Conservation (phyloP, 2,113 vertebrate species). For the Xenus cinereus region DNA sequence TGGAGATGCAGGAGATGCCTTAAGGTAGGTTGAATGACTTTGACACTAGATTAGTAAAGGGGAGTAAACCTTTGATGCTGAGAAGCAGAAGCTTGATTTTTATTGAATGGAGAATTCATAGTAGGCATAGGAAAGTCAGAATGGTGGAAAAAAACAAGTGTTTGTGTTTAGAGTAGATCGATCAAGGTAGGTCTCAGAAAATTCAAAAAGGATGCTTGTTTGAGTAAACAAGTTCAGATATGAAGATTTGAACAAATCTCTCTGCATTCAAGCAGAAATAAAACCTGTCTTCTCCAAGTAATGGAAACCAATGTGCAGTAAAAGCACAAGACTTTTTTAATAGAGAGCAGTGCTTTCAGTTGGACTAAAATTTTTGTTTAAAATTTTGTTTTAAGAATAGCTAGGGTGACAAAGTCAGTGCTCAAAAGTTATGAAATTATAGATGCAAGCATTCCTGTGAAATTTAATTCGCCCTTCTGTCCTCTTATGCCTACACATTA, state of each 20-base stretch:
- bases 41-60: neutral
- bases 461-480: neutral
- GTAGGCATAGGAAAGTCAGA: neutral
- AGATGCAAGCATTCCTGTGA: neutral
- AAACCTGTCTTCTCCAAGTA: neutral
- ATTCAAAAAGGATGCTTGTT: neutral
- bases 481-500: neutral
- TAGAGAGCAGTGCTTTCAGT: neutral
- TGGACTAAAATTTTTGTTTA: neutral
- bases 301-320: neutral
- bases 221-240: neutral
- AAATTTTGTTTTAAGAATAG: neutral
- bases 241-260: neutral
- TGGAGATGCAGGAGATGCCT: neutral
- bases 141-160: neutral
- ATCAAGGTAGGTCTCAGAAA: neutral
- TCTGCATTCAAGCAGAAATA: neutral
- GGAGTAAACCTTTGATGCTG: neutral
- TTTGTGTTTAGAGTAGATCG: neutral
- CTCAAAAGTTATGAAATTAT: neutral
- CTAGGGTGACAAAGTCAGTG: neutral
- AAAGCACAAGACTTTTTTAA: neutral
- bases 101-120: neutral
- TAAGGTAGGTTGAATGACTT: neutral
- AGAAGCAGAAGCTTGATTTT: neutral